Evolutionary conservation across 2,888 invertebrate genomes (phyloP).

Genomic region (Microchrysa polita): DNA sequence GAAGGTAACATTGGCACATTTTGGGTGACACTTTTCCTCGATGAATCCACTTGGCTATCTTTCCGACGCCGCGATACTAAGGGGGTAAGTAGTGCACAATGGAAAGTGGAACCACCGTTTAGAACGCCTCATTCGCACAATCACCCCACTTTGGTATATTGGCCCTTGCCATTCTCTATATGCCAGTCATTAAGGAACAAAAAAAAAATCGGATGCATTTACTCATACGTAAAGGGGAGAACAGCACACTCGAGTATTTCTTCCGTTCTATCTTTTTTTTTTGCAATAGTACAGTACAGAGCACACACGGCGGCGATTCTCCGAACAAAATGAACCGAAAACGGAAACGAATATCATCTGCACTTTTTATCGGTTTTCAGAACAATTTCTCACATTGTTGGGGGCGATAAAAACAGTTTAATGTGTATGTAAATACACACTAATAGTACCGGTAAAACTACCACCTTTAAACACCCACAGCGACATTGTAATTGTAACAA

Average conservation of each 20-base stretch:
- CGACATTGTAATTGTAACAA: constrained; percentile 24
- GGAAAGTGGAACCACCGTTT: no score
- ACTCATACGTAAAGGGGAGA: no score
- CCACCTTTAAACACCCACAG: constrained; percentile 36
- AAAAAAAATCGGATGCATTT: no score
- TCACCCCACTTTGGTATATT: no score
- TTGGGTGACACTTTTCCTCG: constrained; percentile 16
- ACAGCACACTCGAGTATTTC: no score
- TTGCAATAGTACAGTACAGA: not conserved
- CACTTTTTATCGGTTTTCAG: constrained; percentile 21
- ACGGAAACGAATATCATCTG: constrained; percentile 15
- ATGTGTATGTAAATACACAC: constrained; percentile 40
- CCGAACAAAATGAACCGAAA: not conserved
- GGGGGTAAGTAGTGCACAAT: not conserved
- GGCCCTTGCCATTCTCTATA: no score
- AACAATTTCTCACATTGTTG: constrained; percentile 31
- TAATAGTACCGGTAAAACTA: constrained; percentile 43
- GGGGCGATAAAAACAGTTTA: constrained; percentile 34
- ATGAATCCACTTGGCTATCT: not conserved
- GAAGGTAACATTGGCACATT: constrained; percentile 14
- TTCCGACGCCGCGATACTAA: not conserved
- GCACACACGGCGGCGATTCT: not conserved
- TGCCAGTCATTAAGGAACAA: no score
- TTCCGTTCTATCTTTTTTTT: not conserved
- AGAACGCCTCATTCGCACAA: no score